Base-by-base conservation (phyloP, 2,113 vertebrate genomes). In the Sinocyclocheilus rhinocerous region DNA sequence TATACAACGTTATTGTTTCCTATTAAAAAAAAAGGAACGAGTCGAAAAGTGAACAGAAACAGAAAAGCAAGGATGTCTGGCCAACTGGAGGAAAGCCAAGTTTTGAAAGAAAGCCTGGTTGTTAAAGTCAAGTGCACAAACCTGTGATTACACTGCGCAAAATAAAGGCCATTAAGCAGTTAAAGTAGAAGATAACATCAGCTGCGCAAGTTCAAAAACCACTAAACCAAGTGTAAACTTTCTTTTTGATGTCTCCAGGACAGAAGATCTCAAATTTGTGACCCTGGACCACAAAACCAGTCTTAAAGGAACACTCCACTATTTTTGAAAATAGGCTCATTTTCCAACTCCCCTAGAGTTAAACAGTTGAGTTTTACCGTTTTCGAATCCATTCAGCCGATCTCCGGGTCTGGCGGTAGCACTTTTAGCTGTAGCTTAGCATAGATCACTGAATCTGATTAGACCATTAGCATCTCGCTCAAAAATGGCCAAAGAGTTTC, bases 231-330 rank as follows among this genome's bases (percentile, higher is more conserved):
- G 29, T 36, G 2, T 77, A 33, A 10, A 36, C 76, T 55, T 70
- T 70, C 29, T 36, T 77, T 24, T 59, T 9, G 29, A 59, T 81
- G 57, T 22, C 36, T 81, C 1, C 11, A 81, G 36, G 55, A 45
- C 65, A 50, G 20, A 52, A 81, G 81, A 87, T 88, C 67, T 89
- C 75, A 48, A 90, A 92, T 89, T 33, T 33, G 29, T 33, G 29
- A 33, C 29, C 29, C 29, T 33, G 29, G 29, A 33, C 29, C 29
- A 33, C 29, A 33, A 33, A 33, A 33, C 29, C 29, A 33, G 29
- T 33, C 29, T 33, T 33, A 33, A 33, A 33, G 29, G 29, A 33
- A 33, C 29, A 33, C 29, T 33, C 29, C 29, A 33, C 29, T 33
- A 33, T 33, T 33, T 33, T 33, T 33, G 29, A 33, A 33, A 33